Base-by-base conservation (phyloP, 2,888 invertebrate genomes). In the Drosophila dives region DNA sequence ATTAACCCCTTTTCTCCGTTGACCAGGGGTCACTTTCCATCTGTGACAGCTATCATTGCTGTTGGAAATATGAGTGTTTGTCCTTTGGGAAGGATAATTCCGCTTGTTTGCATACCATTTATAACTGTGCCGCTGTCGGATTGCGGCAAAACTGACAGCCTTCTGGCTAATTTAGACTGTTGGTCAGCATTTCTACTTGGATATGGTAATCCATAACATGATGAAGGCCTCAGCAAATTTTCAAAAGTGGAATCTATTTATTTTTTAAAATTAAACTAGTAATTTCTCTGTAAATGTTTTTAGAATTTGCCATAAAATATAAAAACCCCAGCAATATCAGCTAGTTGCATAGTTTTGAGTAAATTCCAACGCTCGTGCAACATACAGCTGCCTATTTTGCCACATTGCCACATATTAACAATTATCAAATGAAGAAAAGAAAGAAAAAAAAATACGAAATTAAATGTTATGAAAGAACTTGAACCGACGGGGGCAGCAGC, bases 51-150 rank as follows among this genome's bases (percentile, higher is more conserved):
- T 64, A 51, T 68, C 56, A 56, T 32, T 40, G 71, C 26, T 23
- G 29, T 29, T 49, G 11, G 83, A 83, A 85, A 87, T 87, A 83
- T 87, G 85, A 83, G 68, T 83, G 83, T 88, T 84, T 85, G 70
- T 50, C 86, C 83, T 65, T 64, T 36, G 83, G 86, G 83, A 87
- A 23, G 23, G 23, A 45, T 34, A 51, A 65, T 7, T 69, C 71
- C 83, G 77, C 72, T 64, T 87, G 83, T 82, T 84, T 87, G 75
- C 77, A 82, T 85, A 83, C 77, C 77, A 85, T 84, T 84, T 86
- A 70, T 84, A 50, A 85, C 15, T 26, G 3, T 26, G 67, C 51
- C 51, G 53, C 58, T 29, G 6, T 11, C 2, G 53, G 38, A 26
- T 69, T 38, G 45, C 29, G 45, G 42, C 38, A 67, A 38, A 67